phyloP scores from a whole-genome alignment of 1,140 invertebrate species.

The Orchestia grillus region DNA sequence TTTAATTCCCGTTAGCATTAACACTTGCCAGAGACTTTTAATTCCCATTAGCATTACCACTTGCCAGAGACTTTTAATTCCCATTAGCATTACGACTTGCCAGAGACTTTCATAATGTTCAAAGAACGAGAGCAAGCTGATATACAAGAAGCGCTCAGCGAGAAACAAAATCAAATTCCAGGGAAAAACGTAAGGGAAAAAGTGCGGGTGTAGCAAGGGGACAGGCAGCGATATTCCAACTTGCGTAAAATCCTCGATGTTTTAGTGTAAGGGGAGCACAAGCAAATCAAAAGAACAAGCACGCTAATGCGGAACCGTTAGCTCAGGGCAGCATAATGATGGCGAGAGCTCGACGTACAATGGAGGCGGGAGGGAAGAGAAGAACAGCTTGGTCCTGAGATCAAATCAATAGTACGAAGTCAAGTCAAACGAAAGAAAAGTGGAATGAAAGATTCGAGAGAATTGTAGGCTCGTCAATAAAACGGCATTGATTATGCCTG shows the following conservation, averaged over 20 bases:
- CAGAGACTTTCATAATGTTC: no score
- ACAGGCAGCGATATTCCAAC: background rate
- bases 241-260: background rate
- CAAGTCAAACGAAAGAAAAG: background rate
- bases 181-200: background rate
- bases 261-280: background rate
- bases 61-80: no score
- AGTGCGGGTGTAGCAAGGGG: background rate
- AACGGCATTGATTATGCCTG: background rate
- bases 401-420: background rate
- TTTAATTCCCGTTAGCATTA: no score
- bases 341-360: background rate
- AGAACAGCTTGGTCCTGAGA: background rate
- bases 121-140: no score
- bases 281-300: background rate
- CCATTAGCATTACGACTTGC: no score
- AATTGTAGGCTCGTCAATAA: background rate
- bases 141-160: no score
- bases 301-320: background rate
- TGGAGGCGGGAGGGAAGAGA: background rate
- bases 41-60: no score
- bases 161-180: background rate
- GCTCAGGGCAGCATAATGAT: background rate
- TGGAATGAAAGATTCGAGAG: background rate
- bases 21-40: no score